A percentile compares a stretch with the other conserved stretches of the same genome.
These are phyloP conservation scores for Cantharis rustica DNA, from an alignment of 2,888 invertebrate species.

Conservation along the genomic window DNA sequence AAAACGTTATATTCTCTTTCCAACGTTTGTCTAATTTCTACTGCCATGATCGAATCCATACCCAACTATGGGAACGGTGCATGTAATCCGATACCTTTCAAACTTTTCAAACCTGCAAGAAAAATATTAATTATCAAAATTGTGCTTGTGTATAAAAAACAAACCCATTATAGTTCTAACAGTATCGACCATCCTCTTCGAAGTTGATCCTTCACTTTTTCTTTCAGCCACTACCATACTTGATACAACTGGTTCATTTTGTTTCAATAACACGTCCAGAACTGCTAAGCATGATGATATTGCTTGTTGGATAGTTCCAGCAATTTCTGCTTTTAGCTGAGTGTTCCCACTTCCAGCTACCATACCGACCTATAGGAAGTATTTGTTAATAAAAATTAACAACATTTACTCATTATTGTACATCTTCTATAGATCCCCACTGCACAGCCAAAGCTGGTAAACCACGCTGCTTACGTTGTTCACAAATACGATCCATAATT, in stretches of 20 bases:
- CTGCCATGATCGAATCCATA: conserved; percentile 96
- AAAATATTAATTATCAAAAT: neutral
- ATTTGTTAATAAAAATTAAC: neutral
- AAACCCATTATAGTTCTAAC: conserved; percentile 63
- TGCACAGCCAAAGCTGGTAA: conserved; percentile 36
- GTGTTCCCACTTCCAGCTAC: conserved; percentile 59
- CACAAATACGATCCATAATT: conserved; percentile 84
- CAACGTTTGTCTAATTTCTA: conserved; percentile 91
- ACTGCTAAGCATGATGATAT: conserved; percentile 67
- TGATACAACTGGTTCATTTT: conserved; percentile 69
- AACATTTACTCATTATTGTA: conserved; percentile 53
- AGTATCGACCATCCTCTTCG: conserved; percentile 72
- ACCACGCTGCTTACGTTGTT: conserved; percentile 55
- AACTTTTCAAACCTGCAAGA: conserved; percentile 63
- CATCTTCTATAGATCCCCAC: conserved; percentile 37
- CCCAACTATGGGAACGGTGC: conserved; percentile 87
- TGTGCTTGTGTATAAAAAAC: neutral
- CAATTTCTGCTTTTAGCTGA: conserved; percentile 48
- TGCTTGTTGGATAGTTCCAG: conserved; percentile 71
- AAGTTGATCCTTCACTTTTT: conserved; percentile 61
- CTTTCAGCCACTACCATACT: conserved; percentile 85
- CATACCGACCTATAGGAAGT: conserved; percentile 60
- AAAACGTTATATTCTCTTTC: conserved; percentile 88
- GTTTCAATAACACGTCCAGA: conserved; percentile 73
- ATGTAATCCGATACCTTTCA: conserved; percentile 71